Evolutionary conservation across 2,797 vertebrate species (phyloP).

Genomic region (Sardinella longiceps): DNA sequence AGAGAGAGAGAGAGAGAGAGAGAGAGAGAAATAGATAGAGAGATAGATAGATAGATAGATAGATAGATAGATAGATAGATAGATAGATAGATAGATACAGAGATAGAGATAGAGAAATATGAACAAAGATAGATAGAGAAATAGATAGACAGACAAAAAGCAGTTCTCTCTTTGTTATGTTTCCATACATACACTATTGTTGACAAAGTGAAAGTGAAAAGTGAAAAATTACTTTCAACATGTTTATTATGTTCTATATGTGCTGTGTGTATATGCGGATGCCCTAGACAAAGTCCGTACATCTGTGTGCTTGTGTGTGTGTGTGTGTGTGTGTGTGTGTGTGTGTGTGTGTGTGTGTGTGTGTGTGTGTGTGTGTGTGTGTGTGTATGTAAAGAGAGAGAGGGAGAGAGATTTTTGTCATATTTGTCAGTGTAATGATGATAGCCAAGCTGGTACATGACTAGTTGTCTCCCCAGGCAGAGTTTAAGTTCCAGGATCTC

Average conservation of each 20-base stretch:
- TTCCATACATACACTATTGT: too few relatives aligned
- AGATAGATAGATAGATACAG: neutral
- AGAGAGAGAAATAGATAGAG: neutral
- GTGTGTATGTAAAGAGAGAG: neutral
- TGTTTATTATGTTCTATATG: too few relatives aligned
- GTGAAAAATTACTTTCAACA: too few relatives aligned
- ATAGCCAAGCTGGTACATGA: neutral
- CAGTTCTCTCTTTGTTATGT: too few relatives aligned
- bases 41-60: constrained; percentile 71
- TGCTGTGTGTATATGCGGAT: too few relatives aligned
- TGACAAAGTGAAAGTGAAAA: too few relatives aligned
- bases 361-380: too few relatives aligned
- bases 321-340: too few relatives aligned
- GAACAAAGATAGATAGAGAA: neutral
- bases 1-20: neutral
- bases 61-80: constrained; percentile 87
- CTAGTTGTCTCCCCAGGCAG: neutral
- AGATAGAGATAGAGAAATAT: neutral
- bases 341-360: too few relatives aligned
- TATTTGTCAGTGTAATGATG: neutral
- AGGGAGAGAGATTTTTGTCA: neutral
- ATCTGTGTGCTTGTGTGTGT: too few relatives aligned
- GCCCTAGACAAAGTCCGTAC: too few relatives aligned
- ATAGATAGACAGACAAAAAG: neutral
- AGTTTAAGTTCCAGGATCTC: neutral